Conservation (phyloP, 2,797 vertebrate genomes). For the Mormyrops boulengeri region DNA sequence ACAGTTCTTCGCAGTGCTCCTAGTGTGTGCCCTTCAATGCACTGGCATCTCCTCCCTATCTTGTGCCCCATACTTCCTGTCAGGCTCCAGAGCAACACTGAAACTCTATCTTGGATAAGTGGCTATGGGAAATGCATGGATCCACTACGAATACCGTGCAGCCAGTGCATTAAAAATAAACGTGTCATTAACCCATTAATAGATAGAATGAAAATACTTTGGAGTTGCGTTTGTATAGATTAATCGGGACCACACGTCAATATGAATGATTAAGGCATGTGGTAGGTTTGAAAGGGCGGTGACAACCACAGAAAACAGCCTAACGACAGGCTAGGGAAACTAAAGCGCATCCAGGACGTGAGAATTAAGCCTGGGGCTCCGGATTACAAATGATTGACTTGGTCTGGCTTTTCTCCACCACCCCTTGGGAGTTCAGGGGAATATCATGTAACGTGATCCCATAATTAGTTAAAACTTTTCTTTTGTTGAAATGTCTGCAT, state of each 20-base stretch:
- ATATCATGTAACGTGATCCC: background rate
- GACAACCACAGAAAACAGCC: background rate
- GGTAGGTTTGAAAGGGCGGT: background rate
- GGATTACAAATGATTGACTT: background rate
- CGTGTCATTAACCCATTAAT: background rate
- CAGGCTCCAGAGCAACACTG: background rate
- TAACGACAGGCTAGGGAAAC: background rate
- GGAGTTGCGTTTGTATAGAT: background rate
- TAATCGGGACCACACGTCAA: background rate
- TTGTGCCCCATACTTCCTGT: background rate
- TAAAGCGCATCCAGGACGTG: background rate
- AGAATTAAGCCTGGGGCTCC: background rate
- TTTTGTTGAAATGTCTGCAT: background rate
- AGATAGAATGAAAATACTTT: background rate
- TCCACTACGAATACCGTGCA: background rate
- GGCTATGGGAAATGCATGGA: background rate
- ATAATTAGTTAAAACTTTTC: background rate
- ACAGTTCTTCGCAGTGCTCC: background rate
- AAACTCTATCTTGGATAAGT: background rate
- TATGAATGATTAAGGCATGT: background rate
- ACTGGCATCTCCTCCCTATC: background rate
- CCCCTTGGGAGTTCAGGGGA: background rate
- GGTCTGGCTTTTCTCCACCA: background rate
- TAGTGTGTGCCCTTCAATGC: background rate
- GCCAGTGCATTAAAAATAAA: background rate